Evolutionary conservation across 2,113 vertebrate genomes (phyloP).

Genomic region (Channa argus): DNA sequence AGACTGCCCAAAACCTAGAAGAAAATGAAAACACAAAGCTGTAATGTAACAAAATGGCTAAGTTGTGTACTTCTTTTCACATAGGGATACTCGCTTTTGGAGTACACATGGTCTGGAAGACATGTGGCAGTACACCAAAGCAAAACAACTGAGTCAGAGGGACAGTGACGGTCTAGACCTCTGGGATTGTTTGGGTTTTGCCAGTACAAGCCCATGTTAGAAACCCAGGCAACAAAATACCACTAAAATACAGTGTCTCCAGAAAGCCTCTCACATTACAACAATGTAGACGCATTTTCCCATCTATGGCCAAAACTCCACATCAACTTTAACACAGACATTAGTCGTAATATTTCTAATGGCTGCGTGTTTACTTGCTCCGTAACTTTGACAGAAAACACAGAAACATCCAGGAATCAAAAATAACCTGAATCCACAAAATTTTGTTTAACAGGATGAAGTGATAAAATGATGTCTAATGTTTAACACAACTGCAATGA

Average conservation of each 20-base stretch:
- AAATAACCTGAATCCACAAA: no score
- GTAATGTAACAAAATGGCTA: constrained; percentile 37
- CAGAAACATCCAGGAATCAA: no score
- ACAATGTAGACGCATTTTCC: not conserved
- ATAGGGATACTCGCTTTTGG: not conserved
- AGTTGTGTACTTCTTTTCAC: constrained; percentile 11
- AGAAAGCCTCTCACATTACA: not conserved
- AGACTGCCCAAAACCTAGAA: constrained; percentile 26
- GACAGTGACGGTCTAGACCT: not conserved
- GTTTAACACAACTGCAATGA: no score
- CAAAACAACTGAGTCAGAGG: constrained; percentile 17
- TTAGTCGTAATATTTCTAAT: no score
- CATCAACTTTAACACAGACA: not conserved
- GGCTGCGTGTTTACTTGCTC: no score
- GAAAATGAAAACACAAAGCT: constrained; percentile 20
- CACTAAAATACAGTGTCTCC: not conserved
- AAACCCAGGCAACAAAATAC: not conserved
- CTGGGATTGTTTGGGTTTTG: not conserved
- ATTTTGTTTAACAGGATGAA: no score
- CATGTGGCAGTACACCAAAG: not conserved
- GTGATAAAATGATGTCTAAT: no score
- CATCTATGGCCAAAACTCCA: not conserved
- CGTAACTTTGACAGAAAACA: no score
- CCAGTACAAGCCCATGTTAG: not conserved
- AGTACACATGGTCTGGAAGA: not conserved